phyloP scores from a whole-genome alignment of 1,140 invertebrate species.

The Arctopsyche grandis region DNA sequence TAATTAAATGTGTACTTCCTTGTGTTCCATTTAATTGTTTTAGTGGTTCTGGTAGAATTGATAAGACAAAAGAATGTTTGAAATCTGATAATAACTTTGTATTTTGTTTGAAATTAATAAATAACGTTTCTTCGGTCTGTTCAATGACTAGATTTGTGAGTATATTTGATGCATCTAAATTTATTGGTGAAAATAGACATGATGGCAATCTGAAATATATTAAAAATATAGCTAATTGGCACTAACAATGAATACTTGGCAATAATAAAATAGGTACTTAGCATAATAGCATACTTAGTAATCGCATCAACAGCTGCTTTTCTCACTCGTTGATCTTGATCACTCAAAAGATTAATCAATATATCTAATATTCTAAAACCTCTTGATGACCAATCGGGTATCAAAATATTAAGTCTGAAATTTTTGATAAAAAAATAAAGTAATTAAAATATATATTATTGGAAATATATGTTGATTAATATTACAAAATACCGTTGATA shows the following conservation, averaged over 20 bases:
- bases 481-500: constrained; percentile 60
- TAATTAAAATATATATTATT: constrained; percentile 22
- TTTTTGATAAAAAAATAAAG: constrained; percentile 15
- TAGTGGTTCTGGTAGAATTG: constrained; percentile 60
- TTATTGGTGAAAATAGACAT: not conserved
- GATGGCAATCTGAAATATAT: constrained; percentile 47
- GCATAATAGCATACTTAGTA: constrained; percentile 69
- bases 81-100: constrained; percentile 48
- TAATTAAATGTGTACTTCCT: constrained; percentile 57
- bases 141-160: constrained; percentile 27
- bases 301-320: constrained; percentile 75
- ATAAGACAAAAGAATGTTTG: constrained; percentile 47
- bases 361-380: constrained; percentile 60
- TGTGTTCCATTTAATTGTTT: constrained; percentile 60
- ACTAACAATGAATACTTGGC: not conserved
- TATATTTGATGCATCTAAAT: constrained; percentile 10
- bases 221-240: constrained; percentile 35
- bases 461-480: too few species aligned
- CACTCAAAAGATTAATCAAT: constrained; percentile 69
- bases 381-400: constrained; percentile 57
- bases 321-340: constrained; percentile 83
- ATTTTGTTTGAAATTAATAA: constrained; percentile 18
- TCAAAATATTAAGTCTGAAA: constrained; percentile 61
- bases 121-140: constrained; percentile 5
- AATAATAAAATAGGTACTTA: constrained; percentile 3